These are phyloP conservation scores for Heliconius charithonia DNA, from an alignment of 2,888 invertebrate genomes.

Conservation along the genomic window DNA sequence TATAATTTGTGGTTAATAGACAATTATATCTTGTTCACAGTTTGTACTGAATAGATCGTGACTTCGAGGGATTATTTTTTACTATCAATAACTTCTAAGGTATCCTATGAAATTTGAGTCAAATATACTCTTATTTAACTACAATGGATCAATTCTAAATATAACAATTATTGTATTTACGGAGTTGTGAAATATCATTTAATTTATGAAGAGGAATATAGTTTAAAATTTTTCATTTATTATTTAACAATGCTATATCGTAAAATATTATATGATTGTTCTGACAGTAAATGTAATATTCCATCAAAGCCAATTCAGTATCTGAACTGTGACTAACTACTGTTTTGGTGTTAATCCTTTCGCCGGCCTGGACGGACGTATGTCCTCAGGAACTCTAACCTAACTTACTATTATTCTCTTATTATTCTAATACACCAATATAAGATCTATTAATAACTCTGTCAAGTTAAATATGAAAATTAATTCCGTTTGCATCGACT, in stretches of 20 bases:
- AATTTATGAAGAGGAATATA: background rate
- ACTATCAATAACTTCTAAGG: constrained; percentile 38
- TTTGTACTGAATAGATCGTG: constrained; percentile 52
- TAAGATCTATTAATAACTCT: constrained; percentile 24
- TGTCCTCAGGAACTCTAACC: constrained; percentile 78
- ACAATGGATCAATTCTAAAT: background rate
- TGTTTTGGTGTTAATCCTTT: constrained; percentile 82
- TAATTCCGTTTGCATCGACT: constrained; percentile 76
- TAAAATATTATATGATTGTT: background rate
- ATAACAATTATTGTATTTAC: background rate
- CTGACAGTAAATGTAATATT: constrained; percentile 48
- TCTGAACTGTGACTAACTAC: constrained; percentile 72
- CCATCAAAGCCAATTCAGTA: constrained; percentile 60
- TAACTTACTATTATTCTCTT: constrained; percentile 55
- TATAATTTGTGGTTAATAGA: constrained; percentile 78
- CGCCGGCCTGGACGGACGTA: constrained; percentile 76
- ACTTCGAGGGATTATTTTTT: constrained; percentile 55
- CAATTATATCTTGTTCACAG: constrained; percentile 66
- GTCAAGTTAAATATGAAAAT: constrained; percentile 51
- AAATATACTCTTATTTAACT: constrained; percentile 17
- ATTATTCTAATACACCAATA: constrained; percentile 44
- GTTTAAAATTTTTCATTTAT: background rate
- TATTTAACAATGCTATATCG: background rate
- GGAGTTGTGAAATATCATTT: background rate
- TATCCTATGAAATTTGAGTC: constrained; percentile 28